Conservation (phyloP, 2,888 invertebrate genomes). For the Aphidoletes aphidimyza region DNA sequence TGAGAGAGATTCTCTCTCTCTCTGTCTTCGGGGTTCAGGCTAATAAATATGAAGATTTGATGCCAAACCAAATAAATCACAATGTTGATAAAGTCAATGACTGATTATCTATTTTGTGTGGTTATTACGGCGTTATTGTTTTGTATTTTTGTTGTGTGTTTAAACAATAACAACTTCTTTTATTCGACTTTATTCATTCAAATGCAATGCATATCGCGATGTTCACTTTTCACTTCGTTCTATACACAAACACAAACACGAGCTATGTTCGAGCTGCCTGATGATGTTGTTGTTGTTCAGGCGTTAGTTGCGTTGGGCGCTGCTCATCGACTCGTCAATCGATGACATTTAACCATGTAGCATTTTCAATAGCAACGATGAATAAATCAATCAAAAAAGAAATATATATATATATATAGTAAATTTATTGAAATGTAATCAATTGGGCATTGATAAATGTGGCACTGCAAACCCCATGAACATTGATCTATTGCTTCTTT, state of each 20-base stretch:
- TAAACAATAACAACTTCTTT: not conserved
- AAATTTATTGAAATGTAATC: constrained; percentile 48
- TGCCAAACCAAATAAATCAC: constrained; percentile 52
- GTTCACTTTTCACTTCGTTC: constrained; percentile 5
- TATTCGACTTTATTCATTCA: constrained; percentile 10
- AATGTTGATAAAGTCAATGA: constrained; percentile 40
- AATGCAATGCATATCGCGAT: constrained; percentile 14
- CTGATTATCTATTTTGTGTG: constrained; percentile 40
- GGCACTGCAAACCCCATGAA: constrained; percentile 28
- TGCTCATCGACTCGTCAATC: not conserved
- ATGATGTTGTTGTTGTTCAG: too few species aligned
- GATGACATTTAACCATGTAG: constrained; percentile 22
- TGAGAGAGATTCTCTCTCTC: too few species aligned
- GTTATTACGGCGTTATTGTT: not conserved
- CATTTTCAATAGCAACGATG: constrained; percentile 1
- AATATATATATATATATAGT: too few species aligned
- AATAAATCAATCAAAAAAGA: constrained; percentile 51
- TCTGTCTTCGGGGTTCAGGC: too few species aligned
- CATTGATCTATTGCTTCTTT: not conserved
- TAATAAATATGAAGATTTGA: not conserved
- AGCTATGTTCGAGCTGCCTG: not conserved
- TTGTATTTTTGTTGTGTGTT: not conserved
- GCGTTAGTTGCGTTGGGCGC: not conserved
- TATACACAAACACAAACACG: too few species aligned
- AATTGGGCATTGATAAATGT: constrained; percentile 46